phyloP scores from a whole-genome alignment of 2,113 vertebrate genomes.

The Heliornis fulica region DNA sequence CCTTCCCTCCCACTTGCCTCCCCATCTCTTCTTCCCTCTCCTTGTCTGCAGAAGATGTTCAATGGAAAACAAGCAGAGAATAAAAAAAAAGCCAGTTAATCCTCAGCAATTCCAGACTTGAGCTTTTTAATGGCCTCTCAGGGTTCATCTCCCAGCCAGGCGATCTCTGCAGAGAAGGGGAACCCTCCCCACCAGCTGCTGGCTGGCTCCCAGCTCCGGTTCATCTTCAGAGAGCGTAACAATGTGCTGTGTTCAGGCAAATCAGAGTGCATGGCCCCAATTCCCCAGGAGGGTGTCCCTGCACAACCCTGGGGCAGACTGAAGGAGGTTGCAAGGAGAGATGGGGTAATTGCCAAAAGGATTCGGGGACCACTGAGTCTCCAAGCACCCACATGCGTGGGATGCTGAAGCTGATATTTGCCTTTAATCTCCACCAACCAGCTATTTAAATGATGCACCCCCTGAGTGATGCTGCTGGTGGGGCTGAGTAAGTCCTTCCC shows the following conservation, averaged over 20 bases:
- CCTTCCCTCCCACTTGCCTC: neutral
- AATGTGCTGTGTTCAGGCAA: rapidly evolving
- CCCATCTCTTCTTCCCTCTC: neutral
- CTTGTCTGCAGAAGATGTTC: neutral
- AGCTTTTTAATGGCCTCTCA: neutral
- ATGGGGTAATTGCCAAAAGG: neutral
- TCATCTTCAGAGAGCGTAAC: neutral
- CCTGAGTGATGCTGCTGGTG: neutral
- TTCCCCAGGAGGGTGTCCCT: neutral
- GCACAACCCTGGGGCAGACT: rapidly evolving
- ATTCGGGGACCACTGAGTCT: rapidly evolving
- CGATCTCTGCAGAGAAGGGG: neutral
- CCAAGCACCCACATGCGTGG: rapidly evolving
- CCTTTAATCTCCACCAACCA: neutral
- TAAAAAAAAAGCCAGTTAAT: neutral
- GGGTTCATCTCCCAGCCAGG: neutral
- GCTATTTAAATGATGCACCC: rapidly evolving
- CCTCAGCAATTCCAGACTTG: neutral
- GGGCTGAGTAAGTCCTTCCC: neutral
- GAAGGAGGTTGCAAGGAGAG: neutral
- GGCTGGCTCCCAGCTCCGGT: neutral
- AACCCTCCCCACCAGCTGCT: neutral
- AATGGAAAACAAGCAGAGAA: neutral
- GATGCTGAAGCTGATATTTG: neutral
- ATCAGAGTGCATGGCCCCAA: rapidly evolving